phyloP scores from a whole-genome alignment of 2,797 vertebrate genomes.

The Macropodus opercularis region DNA sequence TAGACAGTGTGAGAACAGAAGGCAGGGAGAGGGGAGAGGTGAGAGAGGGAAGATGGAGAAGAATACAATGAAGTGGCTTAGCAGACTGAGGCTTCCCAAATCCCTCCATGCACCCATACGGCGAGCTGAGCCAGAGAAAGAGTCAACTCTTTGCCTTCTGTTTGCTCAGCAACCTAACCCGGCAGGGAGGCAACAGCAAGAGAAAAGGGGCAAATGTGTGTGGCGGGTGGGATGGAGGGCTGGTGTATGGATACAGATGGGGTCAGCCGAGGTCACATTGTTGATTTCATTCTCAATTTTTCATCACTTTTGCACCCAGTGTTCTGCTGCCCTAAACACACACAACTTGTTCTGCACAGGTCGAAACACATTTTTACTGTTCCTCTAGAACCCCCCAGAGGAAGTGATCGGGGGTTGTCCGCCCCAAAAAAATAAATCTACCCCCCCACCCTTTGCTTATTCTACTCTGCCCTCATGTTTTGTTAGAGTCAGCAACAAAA shows the following conservation, averaged over 20 bases:
- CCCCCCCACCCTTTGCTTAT: constrained; percentile 37
- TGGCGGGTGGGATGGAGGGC: constrained; percentile 39
- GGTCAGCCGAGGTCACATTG: constrained; percentile 60
- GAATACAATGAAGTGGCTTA: constrained; percentile 85
- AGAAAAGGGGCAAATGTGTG: constrained; percentile 58
- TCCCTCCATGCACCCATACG: constrained; percentile 70
- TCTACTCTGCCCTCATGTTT: constrained; percentile 72
- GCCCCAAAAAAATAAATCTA: constrained; percentile 33
- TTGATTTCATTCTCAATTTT: constrained; percentile 63
- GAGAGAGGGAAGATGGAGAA: constrained; percentile 71
- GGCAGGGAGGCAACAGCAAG: constrained; percentile 50
- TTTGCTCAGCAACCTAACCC: constrained; percentile 76
- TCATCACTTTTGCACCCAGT: constrained; percentile 22
- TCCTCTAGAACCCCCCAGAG: constrained; percentile 54
- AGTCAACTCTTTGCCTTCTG: constrained; percentile 73
- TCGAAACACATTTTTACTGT: constrained; percentile 15
- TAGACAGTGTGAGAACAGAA: constrained; percentile 68
- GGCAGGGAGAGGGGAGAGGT: constrained; percentile 65
- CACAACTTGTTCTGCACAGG: constrained; percentile 18
- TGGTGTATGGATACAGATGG: constrained; percentile 62
- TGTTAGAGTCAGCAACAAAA: constrained; percentile 87
- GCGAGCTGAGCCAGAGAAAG: constrained; percentile 60
- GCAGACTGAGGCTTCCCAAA: constrained; percentile 72
- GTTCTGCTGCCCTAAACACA: constrained; percentile 14
- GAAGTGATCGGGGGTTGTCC: constrained; percentile 68